Base-by-base conservation (phyloP, 2,113 vertebrate genomes). In the Nothoprocta perdicaria region DNA sequence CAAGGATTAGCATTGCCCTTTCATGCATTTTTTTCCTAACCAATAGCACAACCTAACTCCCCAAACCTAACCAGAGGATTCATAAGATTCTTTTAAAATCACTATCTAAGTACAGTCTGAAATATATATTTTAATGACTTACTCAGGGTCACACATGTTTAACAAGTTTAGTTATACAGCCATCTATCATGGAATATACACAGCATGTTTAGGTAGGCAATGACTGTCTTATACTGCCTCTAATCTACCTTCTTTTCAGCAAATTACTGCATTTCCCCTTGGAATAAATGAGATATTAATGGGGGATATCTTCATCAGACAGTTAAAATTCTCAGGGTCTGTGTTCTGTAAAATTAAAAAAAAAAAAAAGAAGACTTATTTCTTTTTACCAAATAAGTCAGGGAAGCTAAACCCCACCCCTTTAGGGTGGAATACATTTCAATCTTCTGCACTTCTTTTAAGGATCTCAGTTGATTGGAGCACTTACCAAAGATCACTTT, bases 371-470 rank as follows among this genome's bases (percentile, higher is more conserved):
- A 11, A 18, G 48, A n/a, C n/a, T n/a, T n/a, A n/a, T n/a, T n/a
- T 52, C 61, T 80, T 91, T 52, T 35, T 57, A 89, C 40, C 88
- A 80, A 57, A 89, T 80, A 41, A 93, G 72, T 33, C 5, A 1
- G 24, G 68, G 57, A 92, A 94, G 65, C 76, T 60, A 77, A 80
- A 76, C 65, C 35, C 35, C 35, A 91, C 92, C 94, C 82, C 87
- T 95, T 81, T 52, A 80, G 80, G 88, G 93, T 89, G 91, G 89
- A 95, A 95, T 89, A 91, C 91, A 92, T 85, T 94, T 83, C 85
- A 91, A 84, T 74, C 52, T 95, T 95, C 46, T 84, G 68, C 88
- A 83, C 76, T 95, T 95, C 85, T 89, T 94, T 88, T 86, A 83
- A 18, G 65, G 52, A 89, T 23, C 76, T 33, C 68, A 71, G 55